Percentiles rank a stretch among this genome's conserved stretches.
phyloP scores from a whole-genome alignment of 2,113 vertebrate genomes.

The Lathamus discolor region DNA sequence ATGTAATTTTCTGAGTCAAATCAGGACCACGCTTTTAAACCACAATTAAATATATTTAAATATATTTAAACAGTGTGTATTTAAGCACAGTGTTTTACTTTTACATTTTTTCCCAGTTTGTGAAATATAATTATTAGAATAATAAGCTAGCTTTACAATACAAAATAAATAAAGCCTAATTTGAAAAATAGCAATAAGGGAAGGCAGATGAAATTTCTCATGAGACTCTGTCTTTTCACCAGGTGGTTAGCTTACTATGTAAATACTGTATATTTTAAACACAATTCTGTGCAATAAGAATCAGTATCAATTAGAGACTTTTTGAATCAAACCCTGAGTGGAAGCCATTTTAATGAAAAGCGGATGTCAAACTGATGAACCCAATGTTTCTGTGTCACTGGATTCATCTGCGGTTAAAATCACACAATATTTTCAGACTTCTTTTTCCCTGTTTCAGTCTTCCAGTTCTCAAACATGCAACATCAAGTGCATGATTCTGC shows the following conservation, averaged over 20 bases:
- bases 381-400: constrained; percentile 26
- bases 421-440: constrained; percentile 30
- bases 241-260: not conserved
- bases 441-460: constrained; percentile 9
- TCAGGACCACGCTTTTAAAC: not conserved
- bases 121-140: not conserved
- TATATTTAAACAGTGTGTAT: not conserved
- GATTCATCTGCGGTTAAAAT: constrained; percentile 33
- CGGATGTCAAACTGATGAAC: constrained; percentile 22
- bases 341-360: constrained; percentile 50
- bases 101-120: not conserved
- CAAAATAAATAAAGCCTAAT: not conserved
- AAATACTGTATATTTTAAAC: constrained; percentile 18
- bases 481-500: not conserved
- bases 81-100: not conserved
- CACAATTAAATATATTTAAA: not conserved
- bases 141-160: not conserved
- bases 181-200: fast-evolving
- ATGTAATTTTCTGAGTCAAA: not conserved
- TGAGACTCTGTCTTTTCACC: not conserved
- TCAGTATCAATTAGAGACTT: constrained; percentile 10
- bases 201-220: not conserved
- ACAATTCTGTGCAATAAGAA: constrained; percentile 14
- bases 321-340: not conserved
- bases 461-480: not conserved